Conservation (phyloP, 2,797 vertebrate species). For the Enteromius argenteus region DNA sequence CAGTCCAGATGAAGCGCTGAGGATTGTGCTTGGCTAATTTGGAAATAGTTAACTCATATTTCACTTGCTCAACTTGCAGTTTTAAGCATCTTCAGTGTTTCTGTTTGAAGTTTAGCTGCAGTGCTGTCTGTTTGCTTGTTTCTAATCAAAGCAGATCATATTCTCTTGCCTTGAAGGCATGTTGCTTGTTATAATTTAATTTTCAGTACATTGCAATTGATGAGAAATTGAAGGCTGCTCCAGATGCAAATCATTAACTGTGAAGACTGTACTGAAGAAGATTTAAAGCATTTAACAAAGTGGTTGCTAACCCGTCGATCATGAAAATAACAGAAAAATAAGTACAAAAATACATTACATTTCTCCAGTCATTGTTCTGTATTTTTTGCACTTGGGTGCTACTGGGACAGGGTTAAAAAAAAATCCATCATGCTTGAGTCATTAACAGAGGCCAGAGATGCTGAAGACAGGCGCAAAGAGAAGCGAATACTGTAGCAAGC, state of each 20-base stretch:
- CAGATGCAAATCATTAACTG: neutral
- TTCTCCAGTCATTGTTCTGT: no score
- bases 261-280: neutral
- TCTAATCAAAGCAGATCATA: constrained; percentile 4
- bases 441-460: no score
- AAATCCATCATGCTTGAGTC: no score
- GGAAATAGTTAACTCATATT: neutral
- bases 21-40: neutral
- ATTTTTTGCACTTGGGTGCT: no score
- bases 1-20: neutral
- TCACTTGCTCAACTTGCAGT: neutral
- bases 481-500: no score
- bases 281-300: neutral
- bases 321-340: no score
- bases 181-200: neutral
- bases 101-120: neutral
- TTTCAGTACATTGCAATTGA: neutral
- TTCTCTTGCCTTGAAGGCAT: neutral
- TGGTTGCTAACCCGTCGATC: neutral
- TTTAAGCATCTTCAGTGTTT: neutral
- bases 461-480: no score
- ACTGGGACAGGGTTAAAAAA: no score
- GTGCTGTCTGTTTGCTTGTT: neutral
- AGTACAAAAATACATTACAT: neutral
- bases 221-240: neutral